Evolutionary conservation across 2,797 vertebrate species (phyloP), one percentile per base, ranked within the genome.

Genomic region (Hydrophis major): DNA sequence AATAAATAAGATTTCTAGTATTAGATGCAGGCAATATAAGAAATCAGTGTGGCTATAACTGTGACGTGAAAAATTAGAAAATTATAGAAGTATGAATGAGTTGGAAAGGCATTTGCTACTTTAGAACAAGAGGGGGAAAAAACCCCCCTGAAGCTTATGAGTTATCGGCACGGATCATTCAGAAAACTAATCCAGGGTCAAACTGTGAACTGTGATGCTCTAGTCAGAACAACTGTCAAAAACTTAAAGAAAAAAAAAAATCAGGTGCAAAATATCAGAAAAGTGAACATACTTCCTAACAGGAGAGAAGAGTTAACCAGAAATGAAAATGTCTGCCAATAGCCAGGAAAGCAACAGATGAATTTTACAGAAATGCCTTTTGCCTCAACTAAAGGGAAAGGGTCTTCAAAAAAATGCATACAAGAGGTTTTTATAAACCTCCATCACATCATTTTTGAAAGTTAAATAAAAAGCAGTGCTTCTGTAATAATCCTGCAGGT

Each of bases 401-500:
- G 56, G 61, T 89, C 32, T 86, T 86, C 47, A 57, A 92, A 74
- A 53, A 91, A 14, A 93, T 61, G 93, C 50, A 94, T 92, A 25
- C 91, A 95, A 27, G 0, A 57, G n/a, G 12, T 69, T 93, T 91
- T 91, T 83, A 14, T 94, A 93, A 3, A 50, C 3, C 1, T 86
- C 11, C 28, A 25, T 4, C 83, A 90, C 83, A 94, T 2, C 57
- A 83, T 91, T 95, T 57, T 18, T 25, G 18, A n/a, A 32, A 89
- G 7, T 11, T 59, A 18, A 93, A 93, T 74, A 93, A 89, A 89
- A 28, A 6, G 0, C 22, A 93, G 55, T 63, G 0, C 13, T 93
- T 92, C 59, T 74, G 18, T 53, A 95, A 92, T 94, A 94, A 53
- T 92, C 95, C 93, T 90, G 3, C 3, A 56, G 28, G 78, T 57